A percentile compares a stretch with the other conserved stretches of the same genome.
Conservation (phyloP, 2,797 vertebrate genomes). For the Pseudochromis fuscus region DNA sequence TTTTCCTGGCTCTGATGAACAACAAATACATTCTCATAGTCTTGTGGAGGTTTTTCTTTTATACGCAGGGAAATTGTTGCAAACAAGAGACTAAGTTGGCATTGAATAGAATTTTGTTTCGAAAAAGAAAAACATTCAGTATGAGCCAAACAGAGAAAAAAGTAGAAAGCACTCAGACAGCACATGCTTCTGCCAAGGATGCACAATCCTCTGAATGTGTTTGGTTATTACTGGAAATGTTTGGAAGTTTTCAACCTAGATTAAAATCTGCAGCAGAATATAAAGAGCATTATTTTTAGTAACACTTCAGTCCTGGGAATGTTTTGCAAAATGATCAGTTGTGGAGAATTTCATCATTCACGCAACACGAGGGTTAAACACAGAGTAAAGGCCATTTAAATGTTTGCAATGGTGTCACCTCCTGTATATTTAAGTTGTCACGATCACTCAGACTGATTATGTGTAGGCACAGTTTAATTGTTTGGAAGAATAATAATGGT, state of each 20-base stretch:
- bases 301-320: background rate
- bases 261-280: background rate
- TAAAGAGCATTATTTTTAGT: background rate
- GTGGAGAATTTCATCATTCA: background rate
- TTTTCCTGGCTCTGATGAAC: background rate
- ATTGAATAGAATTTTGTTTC: conserved; percentile 7
- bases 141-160: conserved; percentile 34
- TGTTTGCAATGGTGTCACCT: background rate
- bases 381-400: background rate
- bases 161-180: conserved; percentile 15
- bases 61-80: conserved; percentile 1
- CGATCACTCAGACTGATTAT: background rate
- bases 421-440: background rate
- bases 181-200: conserved; percentile 9
- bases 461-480: background rate
- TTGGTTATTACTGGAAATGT: conserved; percentile 25
- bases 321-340: background rate
- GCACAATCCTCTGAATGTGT: conserved; percentile 8
- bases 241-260: conserved; percentile 5
- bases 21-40: conserved; percentile 4
- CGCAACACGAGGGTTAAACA: background rate
- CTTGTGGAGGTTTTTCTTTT: background rate
- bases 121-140: conserved; percentile 21
- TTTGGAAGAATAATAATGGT: background rate
- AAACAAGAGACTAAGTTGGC: conserved; percentile 16